Percentiles rank a stretch among this genome's conserved stretches.
Evolutionary conservation across 2,113 vertebrate genomes (phyloP).

Genomic region (Orientallactaga bullata): DNA sequence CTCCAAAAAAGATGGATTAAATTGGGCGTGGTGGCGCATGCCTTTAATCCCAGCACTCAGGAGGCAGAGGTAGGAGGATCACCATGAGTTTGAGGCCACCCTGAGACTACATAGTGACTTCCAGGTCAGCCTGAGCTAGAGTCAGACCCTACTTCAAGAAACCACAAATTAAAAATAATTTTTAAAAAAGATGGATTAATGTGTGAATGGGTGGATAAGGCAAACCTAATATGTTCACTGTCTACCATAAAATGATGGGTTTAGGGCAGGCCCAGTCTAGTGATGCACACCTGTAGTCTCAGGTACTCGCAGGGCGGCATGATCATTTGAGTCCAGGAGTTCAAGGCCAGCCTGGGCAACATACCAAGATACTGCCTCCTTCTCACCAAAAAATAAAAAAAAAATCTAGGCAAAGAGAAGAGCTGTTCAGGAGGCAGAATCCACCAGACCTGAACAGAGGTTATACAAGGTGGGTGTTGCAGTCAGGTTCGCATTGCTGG

Average conservation of each 20-base stretch:
- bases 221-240: not conserved
- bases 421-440: not conserved
- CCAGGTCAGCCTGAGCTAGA: no score
- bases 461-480: not conserved
- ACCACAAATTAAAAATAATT: no score
- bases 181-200: not conserved
- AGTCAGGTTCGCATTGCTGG: no score
- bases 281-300: not conserved
- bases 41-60: no score
- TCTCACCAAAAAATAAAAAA: not conserved
- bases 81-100: no score
- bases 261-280: not conserved
- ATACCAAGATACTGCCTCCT: not conserved
- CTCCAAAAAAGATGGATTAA: not conserved
- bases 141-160: no score
- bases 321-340: not conserved
- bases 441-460: not conserved
- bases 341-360: not conserved
- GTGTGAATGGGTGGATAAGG: not conserved
- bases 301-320: not conserved
- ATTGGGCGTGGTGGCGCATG: no score
- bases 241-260: conserved; percentile 24
- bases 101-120: no score
- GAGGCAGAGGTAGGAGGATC: no score
- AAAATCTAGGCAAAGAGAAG: not conserved